Conservation (phyloP, 2,113 vertebrate species). For the Bambusicola thoracicus region DNA sequence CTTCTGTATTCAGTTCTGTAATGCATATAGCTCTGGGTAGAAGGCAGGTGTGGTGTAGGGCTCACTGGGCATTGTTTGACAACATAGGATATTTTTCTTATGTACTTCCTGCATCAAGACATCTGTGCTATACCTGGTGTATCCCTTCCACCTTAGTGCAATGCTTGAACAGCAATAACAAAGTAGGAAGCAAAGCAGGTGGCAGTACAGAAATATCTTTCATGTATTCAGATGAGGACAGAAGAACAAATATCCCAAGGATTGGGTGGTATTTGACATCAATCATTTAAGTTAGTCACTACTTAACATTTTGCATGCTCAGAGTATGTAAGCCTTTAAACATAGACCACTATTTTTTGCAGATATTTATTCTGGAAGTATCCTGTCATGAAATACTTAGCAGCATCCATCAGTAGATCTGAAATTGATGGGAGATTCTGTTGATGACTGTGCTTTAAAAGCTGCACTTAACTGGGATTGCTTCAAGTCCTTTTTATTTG, state of each 20-base stretch:
- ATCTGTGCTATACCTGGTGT: neutral
- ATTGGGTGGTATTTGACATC: slow-evolving; percentile 20
- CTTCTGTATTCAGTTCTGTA: neutral
- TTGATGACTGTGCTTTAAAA: neutral
- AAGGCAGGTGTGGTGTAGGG: neutral
- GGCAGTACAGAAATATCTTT: slow-evolving; percentile 24
- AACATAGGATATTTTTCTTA: neutral
- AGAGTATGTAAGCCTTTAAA: slow-evolving; percentile 11
- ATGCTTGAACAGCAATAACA: slow-evolving; percentile 12
- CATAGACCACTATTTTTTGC: neutral
- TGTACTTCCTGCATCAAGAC: neutral
- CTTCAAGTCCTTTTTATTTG: neutral
- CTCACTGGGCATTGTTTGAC: neutral
- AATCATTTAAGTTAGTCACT: slow-evolving; percentile 37
- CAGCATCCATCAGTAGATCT: slow-evolving; percentile 1
- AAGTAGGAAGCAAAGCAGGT: slow-evolving; percentile 47
- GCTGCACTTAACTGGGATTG: neutral
- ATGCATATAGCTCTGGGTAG: neutral
- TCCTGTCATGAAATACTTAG: neutral
- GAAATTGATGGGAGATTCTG: neutral
- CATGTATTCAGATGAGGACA: slow-evolving; percentile 25
- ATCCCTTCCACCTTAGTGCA: slow-evolving; percentile 2
- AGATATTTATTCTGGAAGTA: neutral
- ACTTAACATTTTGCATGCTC: slow-evolving; percentile 41
- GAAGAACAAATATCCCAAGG: slow-evolving; percentile 37